These are phyloP conservation scores for Apamea monoglypha DNA, from an alignment of 2,888 invertebrate genomes.

Conservation along the genomic window DNA sequence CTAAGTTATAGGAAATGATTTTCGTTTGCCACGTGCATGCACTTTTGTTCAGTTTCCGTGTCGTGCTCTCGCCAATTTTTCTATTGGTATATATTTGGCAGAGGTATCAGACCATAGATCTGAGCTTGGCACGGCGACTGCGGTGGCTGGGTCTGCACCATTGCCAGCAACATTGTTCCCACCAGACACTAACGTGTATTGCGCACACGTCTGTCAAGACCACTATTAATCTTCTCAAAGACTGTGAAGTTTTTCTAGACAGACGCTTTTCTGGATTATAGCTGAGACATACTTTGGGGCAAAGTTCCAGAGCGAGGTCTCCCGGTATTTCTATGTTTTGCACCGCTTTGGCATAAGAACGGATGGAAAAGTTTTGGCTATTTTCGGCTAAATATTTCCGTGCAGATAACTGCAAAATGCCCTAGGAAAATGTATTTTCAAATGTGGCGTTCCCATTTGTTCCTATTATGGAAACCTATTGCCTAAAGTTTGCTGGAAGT, in stretches of 20 bases:
- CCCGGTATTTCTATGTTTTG: slow-evolving; percentile 41
- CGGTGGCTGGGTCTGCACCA: slow-evolving; percentile 64
- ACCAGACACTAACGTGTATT: slow-evolving; percentile 75
- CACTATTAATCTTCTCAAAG: slow-evolving; percentile 82
- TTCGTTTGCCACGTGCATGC: slow-evolving; percentile 53
- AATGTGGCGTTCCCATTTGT: background rate
- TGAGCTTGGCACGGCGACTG: slow-evolving; percentile 77
- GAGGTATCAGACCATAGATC: slow-evolving; percentile 76
- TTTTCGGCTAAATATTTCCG: slow-evolving; percentile 34
- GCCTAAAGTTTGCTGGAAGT: background rate
- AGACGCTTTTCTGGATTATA: slow-evolving; percentile 61
- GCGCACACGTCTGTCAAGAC: slow-evolving; percentile 83
- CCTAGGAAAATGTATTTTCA: slow-evolving; percentile 11
- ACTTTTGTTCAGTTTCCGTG: slow-evolving; percentile 57
- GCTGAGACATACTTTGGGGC: slow-evolving; percentile 52
- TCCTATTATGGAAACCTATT: slow-evolving; percentile 2
- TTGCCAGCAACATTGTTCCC: slow-evolving; percentile 73
- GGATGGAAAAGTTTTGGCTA: slow-evolving; percentile 48
- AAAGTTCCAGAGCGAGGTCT: slow-evolving; percentile 58
- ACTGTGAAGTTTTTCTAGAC: slow-evolving; percentile 58
- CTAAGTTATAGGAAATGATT: slow-evolving; percentile 39
- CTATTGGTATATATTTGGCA: slow-evolving; percentile 74
- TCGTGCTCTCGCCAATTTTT: slow-evolving; percentile 64
- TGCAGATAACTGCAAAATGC: background rate
- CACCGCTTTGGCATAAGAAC: slow-evolving; percentile 49